phyloP scores from a whole-genome alignment of 2,888 invertebrate genomes.

The Aspidiotus destructor region DNA sequence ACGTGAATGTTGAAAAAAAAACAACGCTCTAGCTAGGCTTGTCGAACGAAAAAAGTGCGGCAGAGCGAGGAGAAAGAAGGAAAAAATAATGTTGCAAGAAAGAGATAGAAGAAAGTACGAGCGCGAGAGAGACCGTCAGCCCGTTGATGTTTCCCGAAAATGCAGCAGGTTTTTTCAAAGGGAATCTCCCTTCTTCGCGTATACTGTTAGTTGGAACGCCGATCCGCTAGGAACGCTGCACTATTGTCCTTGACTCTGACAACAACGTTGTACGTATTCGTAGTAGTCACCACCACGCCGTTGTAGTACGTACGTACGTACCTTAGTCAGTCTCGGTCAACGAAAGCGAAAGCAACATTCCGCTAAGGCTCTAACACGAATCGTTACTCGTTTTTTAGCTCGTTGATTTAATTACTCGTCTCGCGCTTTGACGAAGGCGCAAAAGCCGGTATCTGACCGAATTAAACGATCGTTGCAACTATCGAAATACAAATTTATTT shows the following conservation, averaged over 20 bases:
- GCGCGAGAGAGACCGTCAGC: neutral
- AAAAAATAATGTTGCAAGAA: neutral
- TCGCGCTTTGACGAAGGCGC: constrained; percentile 21
- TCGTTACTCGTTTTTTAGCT: too few species aligned
- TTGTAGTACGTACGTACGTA: neutral
- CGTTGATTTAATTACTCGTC: constrained; percentile 7
- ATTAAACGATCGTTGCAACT: too few species aligned
- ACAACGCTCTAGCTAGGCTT: neutral
- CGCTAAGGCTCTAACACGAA: constrained; percentile 12
- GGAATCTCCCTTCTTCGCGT: constrained; percentile 11
- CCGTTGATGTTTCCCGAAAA: neutral
- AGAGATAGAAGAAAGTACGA: neutral
- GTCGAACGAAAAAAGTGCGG: too few species aligned
- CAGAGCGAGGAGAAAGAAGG: too few species aligned
- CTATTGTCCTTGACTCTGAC: constrained; percentile 30
- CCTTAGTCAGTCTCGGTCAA: constrained; percentile 31
- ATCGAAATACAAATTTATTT: too few species aligned
- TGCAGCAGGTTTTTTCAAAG: neutral
- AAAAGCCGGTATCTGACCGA: constrained; percentile 16
- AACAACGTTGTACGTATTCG: constrained; percentile 13
- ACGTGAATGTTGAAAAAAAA: constrained; percentile 14
- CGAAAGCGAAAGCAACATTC: constrained; percentile 28
- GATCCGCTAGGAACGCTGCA: constrained; percentile 25
- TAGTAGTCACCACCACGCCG: neutral
- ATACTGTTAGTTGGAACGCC: constrained; percentile 5